A percentile compares a stretch with the other conserved stretches of the same genome.
Evolutionary conservation across 2,888 invertebrate genomes (phyloP).

Genomic region (Agapostemon virescens): DNA sequence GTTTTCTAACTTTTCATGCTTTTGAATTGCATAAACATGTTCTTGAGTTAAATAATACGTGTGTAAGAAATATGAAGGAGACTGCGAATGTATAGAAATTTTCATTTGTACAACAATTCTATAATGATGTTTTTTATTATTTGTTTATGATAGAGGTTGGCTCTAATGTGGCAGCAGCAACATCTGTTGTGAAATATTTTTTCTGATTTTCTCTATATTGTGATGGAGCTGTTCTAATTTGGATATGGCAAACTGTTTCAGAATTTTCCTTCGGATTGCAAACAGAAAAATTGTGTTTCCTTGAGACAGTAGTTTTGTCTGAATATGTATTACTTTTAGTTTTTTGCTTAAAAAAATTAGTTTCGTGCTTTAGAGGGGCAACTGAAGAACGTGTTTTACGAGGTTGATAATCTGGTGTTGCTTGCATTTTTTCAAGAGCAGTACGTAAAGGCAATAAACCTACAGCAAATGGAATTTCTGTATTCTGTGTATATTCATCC

Average conservation of each 20-base stretch:
- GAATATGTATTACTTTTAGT: conserved; percentile 10
- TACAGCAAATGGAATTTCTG: conserved; percentile 80
- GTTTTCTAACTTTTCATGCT: too few species aligned
- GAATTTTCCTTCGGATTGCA: conserved; percentile 49
- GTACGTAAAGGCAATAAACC: conserved; percentile 79
- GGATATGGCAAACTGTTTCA: conserved; percentile 77
- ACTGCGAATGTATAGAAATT: conserved; percentile 17
- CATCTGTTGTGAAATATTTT: conserved; percentile 55
- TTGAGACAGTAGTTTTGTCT: conserved; percentile 30
- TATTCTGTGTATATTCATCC: conserved; percentile 73
- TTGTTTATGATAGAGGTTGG: conserved; percentile 52
- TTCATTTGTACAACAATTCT: conserved; percentile 17
- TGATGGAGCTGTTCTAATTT: conserved; percentile 74
- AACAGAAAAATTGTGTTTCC: conserved; percentile 33
- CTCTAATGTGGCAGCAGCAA: conserved; percentile 56
- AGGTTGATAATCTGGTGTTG: conserved; percentile 79
- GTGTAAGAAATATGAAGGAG: neutral
- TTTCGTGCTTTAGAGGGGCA: conserved; percentile 68
- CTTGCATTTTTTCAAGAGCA: conserved; percentile 79
- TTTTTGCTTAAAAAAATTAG: conserved; percentile 52
- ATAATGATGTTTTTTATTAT: conserved; percentile 58
- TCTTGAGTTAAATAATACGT: too few species aligned
- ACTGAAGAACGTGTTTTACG: conserved; percentile 79
- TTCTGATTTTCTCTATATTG: conserved; percentile 61
- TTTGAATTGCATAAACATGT: too few species aligned